Percentiles rank a stretch among this genome's conserved stretches.
Conservation (phyloP, 2,888 invertebrate species). For the Xiphydria camelus region DNA sequence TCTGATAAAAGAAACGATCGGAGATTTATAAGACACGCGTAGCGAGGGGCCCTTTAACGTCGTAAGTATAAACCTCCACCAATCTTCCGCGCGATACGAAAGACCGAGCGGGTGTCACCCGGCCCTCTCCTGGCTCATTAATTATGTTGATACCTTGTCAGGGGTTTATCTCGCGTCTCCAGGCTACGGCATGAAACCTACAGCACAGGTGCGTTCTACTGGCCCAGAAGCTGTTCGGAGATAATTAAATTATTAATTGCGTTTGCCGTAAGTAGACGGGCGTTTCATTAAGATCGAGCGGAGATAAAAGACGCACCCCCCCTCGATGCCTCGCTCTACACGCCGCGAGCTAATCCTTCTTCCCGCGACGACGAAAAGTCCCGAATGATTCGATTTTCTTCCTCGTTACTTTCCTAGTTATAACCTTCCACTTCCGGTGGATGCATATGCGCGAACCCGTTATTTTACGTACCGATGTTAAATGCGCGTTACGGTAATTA, state of each 20-base stretch:
- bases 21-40: conserved; percentile 4
- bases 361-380: too few relatives aligned
- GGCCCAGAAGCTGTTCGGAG: neutral
- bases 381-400: too few relatives aligned
- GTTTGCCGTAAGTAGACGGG: neutral
- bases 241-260: conserved; percentile 4
- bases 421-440: too few relatives aligned
- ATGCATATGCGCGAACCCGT: too few relatives aligned
- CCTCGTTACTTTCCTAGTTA: too few relatives aligned
- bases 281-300: neutral
- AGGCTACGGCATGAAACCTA: neutral
- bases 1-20: neutral
- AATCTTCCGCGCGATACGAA: conserved; percentile 3
- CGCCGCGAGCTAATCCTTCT: too few relatives aligned
- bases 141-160: conserved; percentile 4
- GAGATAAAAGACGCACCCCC: neutral
- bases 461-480: too few relatives aligned
- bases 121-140: neutral
- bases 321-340: too few relatives aligned
- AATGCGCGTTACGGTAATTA: too few relatives aligned
- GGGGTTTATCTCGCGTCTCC: conserved; percentile 4
- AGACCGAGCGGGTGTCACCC: conserved; percentile 3
- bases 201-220: conserved; percentile 1
- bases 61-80: neutral
- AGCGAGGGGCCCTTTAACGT: conserved; percentile 2